Base-by-base conservation (phyloP, 2,888 invertebrate species). In the Abrostola triplasia region DNA sequence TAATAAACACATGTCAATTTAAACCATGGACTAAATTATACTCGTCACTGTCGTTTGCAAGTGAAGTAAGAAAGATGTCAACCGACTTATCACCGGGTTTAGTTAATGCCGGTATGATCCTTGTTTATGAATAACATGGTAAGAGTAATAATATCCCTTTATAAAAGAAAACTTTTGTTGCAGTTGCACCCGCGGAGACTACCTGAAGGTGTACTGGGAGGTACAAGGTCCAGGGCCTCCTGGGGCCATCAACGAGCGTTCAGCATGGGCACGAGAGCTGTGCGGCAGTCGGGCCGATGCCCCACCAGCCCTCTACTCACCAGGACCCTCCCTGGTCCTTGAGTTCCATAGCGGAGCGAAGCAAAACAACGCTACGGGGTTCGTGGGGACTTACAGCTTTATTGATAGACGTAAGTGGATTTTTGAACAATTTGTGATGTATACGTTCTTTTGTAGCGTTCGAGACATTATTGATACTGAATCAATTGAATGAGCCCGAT, bases 171-270 rank as follows among this genome's bases (percentile, higher is more conserved):
- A 59, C 38, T 48, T 53, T 90, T 92, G 86, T 96, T 96, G 9
- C 96, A 97, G 97, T 78, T 97, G 97, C 87, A 93, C 95, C 65
- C 95, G 95, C 54, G 97, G 97, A 0, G 97, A 97, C 90, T 97
- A 96, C 90, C 90, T 98, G 76, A 97, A 97, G 90, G 95, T 97
- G 61, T 98, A 97, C 91, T 96, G 97, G 88, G 97, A 98, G 87
- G 95, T 97, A 70, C 97, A 97, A 81, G 95, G 95, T 0, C 96
- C 96, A 0, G 95, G 97, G 72, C 97, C 97, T 58, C 95, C 95
- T 66, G 96, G 96, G 0, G 95, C 95, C 36, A 96, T 98, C 83
- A 97, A 96, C 89, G 97, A 97, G 90, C 95, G 96, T 67, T 97
- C 97, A 5, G 96, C 96, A 10, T 97, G 97, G 96, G 96, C 97